Conservation (phyloP, 1,140 invertebrate genomes). For the Aphaenogaster ashmeadi region DNA sequence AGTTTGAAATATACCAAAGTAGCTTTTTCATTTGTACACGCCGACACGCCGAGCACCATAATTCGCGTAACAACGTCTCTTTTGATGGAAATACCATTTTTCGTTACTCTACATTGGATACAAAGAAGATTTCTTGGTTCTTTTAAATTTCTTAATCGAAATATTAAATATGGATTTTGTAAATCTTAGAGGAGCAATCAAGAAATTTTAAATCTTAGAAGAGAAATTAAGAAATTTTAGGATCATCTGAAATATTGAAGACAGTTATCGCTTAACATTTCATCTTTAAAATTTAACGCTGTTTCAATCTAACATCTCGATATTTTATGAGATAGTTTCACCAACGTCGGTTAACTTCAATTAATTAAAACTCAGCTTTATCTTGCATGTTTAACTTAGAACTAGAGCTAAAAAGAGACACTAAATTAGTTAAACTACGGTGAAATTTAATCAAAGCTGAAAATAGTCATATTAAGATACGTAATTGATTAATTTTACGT, state of each 20-base stretch:
- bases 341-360: conserved; percentile 25
- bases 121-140: not conserved
- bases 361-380: conserved; percentile 9
- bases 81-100: conserved; percentile 17
- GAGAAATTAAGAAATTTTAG: not conserved
- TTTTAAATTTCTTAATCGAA: not conserved
- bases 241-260: not conserved
- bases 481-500: not conserved
- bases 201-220: not conserved
- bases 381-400: conserved; percentile 16
- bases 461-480: not conserved
- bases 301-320: conserved; percentile 14
- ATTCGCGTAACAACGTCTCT: conserved; percentile 16
- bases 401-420: not conserved
- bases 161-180: not conserved
- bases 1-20: conserved; percentile 23
- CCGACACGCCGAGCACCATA: not conserved
- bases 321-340: conserved; percentile 17
- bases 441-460: conserved; percentile 5
- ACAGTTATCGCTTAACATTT: not conserved
- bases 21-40: conserved; percentile 21
- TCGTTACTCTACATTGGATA: not conserved
- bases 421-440: conserved; percentile 12
- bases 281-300: conserved; percentile 10
- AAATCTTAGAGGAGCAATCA: not conserved